phyloP scores from a whole-genome alignment of 2,797 vertebrate genomes.

The Cossypha caffra region DNA sequence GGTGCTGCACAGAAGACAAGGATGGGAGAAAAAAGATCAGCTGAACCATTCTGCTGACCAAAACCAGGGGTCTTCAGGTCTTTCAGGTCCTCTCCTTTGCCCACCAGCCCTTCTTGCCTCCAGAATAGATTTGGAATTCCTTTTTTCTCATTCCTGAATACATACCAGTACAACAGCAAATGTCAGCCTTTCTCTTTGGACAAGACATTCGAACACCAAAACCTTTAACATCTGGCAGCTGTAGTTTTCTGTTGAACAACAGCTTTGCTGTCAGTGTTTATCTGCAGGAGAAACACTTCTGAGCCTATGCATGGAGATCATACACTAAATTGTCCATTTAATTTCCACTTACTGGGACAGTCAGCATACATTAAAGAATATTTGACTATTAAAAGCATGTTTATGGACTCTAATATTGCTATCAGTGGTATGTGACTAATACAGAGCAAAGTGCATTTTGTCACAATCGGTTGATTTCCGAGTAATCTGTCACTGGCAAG shows the following conservation, averaged over 20 bases:
- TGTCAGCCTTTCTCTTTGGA: background rate
- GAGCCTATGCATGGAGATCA: constrained; percentile 50
- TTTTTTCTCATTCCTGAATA: background rate
- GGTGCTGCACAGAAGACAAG: background rate
- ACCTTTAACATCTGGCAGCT: constrained; percentile 65
- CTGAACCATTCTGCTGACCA: background rate
- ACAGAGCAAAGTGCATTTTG: constrained; percentile 61
- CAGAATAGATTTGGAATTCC: background rate
- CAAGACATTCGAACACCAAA: background rate
- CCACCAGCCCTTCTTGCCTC: background rate
- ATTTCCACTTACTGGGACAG: constrained; percentile 74
- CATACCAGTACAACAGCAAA: background rate
- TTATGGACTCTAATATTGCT: constrained; percentile 75
- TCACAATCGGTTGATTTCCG: constrained; percentile 56
- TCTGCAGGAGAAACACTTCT: constrained; percentile 28
- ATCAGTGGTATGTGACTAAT: constrained; percentile 74
- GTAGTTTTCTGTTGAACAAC: constrained; percentile 18
- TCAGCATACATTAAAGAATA: constrained; percentile 68
- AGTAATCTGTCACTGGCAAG: constrained; percentile 66
- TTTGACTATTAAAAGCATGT: constrained; percentile 79
- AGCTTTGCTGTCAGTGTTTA: constrained; percentile 60
- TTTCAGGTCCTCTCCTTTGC: background rate
- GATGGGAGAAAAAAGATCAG: background rate
- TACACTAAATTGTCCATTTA: constrained; percentile 76
- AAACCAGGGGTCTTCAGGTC: background rate